phyloP scores from a whole-genome alignment of 2,888 invertebrate genomes.

The Pristionchus exspectatus region DNA sequence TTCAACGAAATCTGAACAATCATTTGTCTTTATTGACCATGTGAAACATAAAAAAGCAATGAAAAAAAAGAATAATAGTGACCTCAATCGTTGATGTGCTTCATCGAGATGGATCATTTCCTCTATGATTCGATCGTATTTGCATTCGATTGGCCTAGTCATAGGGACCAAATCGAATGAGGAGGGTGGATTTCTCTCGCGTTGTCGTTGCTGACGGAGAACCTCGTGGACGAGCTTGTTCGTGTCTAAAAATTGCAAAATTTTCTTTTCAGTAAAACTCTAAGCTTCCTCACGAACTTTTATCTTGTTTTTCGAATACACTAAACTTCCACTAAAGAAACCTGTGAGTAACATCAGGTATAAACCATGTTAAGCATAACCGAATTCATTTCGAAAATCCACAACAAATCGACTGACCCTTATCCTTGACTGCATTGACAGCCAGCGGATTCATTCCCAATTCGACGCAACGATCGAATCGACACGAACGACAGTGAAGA shows the following conservation, averaged over 20 bases:
- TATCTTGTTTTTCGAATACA: background rate
- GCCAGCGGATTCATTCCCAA: constrained; percentile 35
- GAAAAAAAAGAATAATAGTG: too few relatives aligned
- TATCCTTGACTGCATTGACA: constrained; percentile 2
- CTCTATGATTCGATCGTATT: background rate
- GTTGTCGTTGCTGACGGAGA: background rate
- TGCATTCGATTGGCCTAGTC: background rate
- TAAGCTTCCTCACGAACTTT: too few relatives aligned
- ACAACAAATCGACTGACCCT: background rate
- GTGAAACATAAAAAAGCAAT: background rate
- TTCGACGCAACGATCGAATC: constrained; percentile 32
- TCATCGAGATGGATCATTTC: constrained; percentile 24
- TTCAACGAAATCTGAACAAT: background rate
- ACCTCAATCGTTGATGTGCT: constrained; percentile 6
- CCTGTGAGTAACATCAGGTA: background rate
- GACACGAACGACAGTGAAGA: constrained; percentile 29
- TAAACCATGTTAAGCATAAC: background rate
- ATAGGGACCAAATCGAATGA: background rate
- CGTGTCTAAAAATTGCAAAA: background rate
- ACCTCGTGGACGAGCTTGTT: background rate
- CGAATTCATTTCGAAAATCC: background rate
- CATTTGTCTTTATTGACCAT: background rate
- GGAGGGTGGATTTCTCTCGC: background rate
- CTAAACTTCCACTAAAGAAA: too few relatives aligned
- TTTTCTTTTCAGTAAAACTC: too few relatives aligned